Base-by-base conservation (phyloP, 2,113 vertebrate species). In the Pogonocichla stellata region DNA sequence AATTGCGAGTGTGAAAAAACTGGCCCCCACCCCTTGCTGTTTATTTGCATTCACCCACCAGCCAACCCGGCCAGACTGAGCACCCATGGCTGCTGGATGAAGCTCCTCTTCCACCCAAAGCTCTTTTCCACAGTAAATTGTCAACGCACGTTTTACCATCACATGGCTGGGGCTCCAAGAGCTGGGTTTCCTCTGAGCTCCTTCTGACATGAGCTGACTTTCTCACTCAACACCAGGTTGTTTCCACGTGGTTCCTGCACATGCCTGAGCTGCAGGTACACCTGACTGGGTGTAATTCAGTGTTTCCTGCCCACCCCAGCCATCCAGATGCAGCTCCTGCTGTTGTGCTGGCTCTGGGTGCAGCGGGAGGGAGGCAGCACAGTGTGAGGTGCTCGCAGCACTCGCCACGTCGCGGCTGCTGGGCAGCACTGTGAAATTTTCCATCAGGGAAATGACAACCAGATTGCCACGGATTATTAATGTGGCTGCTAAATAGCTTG, bases 341-440 rank as follows among this genome's bases (percentile, higher is more conserved):
- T 19, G n/a, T 34, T 60, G 53, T 26, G 48, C 10, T 6, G 3
- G 0, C 16, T 58, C 69, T 7, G 38, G 69, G 34, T 45, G 40
- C 14, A 2, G 51, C 18, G 48, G 72, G 83, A 84, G 83, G 64
- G 36, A 70, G 42, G 80, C 48, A 12, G 86, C 3, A 8, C 1
- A 8, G 64, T 9, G 31, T 26, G 86, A 84, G 86, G 73, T 56
- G 91, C 61, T 23, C 6, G 0, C 20, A 56, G 53, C 65, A 3
- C 83, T 94, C 24, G 3, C 83, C 61, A 2, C 8, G 9, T 43
- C 0, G 6, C 1, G 6, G 89, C 92, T 92, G 86, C 91, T 79
- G 95, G 95, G 88, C 94, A 96, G 95, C 80, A 8, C 33, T 48
- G 89, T 91, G 86, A 95, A 84, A 95, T 95, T 95, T 95, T 94